Evolutionary conservation across 2,113 vertebrate genomes (phyloP).

Genomic region (Phyllopteryx taeniolatus): DNA sequence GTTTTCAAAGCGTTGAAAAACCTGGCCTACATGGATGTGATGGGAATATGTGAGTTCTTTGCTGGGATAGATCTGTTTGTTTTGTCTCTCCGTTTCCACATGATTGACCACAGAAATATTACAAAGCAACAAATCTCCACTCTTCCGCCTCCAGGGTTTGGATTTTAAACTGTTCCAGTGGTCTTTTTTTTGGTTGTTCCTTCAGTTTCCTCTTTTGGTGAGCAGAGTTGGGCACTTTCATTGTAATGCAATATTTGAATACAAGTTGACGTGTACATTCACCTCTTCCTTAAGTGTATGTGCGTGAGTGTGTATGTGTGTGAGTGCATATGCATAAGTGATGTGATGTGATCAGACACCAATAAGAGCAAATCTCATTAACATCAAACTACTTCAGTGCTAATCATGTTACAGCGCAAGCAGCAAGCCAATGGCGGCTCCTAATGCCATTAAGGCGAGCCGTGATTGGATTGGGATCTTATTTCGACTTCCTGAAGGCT

Average conservation of each 20-base stretch:
- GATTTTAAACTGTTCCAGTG: background rate
- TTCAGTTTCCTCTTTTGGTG: background rate
- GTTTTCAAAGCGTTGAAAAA: background rate
- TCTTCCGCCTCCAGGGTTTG: background rate
- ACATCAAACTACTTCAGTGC: constrained; percentile 68
- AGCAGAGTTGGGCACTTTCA: background rate
- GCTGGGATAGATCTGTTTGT: background rate
- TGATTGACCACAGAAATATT: constrained; percentile 1
- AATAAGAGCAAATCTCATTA: constrained; percentile 71
- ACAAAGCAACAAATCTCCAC: constrained; percentile 1
- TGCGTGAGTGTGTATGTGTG: background rate
- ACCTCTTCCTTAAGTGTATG: background rate
- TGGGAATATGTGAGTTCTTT: background rate
- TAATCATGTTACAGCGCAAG: constrained; percentile 69
- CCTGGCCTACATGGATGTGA: background rate
- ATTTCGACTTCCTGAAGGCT: constrained; percentile 71
- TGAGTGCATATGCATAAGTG: constrained; percentile 17
- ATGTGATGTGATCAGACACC: constrained; percentile 71
- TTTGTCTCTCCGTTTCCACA: constrained; percentile 1
- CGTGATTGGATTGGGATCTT: constrained; percentile 68
- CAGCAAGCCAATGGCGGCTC: constrained; percentile 67
- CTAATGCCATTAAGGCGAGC: constrained; percentile 69
- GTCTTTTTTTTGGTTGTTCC: background rate
- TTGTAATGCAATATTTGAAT: background rate
- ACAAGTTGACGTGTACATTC: constrained; percentile 7